Base-by-base conservation (phyloP, 2,113 vertebrate species). In the Isurus oxyrinchus region DNA sequence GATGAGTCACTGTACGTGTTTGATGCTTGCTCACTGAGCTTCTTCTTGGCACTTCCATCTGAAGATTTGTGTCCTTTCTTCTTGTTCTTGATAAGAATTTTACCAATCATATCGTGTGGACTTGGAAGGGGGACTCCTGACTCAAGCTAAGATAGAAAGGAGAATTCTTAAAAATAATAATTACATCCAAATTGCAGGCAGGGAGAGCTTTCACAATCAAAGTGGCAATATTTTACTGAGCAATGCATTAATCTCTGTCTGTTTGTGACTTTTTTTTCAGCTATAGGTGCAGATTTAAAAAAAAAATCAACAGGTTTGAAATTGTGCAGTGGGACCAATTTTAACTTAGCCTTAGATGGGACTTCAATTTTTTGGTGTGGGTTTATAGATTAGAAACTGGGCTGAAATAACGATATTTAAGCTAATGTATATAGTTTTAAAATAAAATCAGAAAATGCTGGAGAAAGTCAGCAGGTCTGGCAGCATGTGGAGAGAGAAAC, bases 61-160 rank as follows among this genome's bases (percentile, higher is more conserved):
- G 98, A 97, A 0, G 99, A 98, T 96, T 99, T 99, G 96, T 98
- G 98, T 0, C 99, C 99, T 96, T 99, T 99, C 98, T 99, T 99
- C 97, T 99, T 99, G 98, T 99, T 99, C 97, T 99, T 99, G 97
- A 99, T 98, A 96, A 99, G 97, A 96, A 99, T 99, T 97, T 99
- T 99, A 94, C 99, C 99, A 98, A 99, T 99, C 97, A 99, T 98
- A 86, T 99, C 99, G 97, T 98, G 98, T 0, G 99, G 99, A 97
- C 99, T 99, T 86, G 99, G 99, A 90, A 99, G 98, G 25, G 98
- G 98, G 59, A 98, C 98, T 0, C 98, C 98, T 3, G 98, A 96
- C 97, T 99, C 99, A 97, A 99, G 97, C 99, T 99, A 96, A 66
- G 0, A 96, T 69, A 97, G 55, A 97, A 96, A 23, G 96, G 96